A percentile compares a stretch with the other conserved stretches of the same genome.
Evolutionary conservation across 2,113 vertebrate species (phyloP).

Genomic region (Mormoops blainvillei): DNA sequence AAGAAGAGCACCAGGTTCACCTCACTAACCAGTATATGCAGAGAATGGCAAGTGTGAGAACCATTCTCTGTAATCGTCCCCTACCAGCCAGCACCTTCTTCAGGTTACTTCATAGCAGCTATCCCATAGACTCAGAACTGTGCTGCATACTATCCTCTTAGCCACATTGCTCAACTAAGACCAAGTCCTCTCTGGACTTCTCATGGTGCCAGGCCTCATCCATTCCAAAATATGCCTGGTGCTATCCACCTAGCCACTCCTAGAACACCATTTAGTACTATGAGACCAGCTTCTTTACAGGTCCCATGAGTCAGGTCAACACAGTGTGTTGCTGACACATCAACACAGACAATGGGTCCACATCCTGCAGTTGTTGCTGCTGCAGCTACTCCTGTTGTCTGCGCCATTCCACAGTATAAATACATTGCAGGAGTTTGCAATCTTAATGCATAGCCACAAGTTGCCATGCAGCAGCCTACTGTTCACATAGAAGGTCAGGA

Average conservation of each 20-base stretch:
- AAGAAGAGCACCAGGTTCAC: too few species aligned
- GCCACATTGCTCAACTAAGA: conserved; percentile 94
- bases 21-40: too few species aligned
- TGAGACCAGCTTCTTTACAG: conserved; percentile 92
- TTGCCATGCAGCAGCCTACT: too few species aligned
- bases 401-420: too few species aligned
- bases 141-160: conserved; percentile 96
- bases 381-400: too few species aligned
- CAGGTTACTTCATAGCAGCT: neutral
- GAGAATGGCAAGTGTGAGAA: too few species aligned
- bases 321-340: conserved; percentile 90
- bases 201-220: conserved; percentile 96
- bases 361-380: conserved; percentile 89
- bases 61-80: too few species aligned
- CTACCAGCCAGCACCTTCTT: neutral
- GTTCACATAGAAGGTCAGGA: too few species aligned
- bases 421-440: too few species aligned
- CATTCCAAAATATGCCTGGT: conserved; percentile 97
- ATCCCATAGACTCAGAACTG: conserved; percentile 91
- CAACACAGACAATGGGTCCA: too few species aligned
- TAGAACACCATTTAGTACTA: conserved; percentile 92
- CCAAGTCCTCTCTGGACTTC: conserved; percentile 96
- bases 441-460: too few species aligned
- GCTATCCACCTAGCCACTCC: conserved; percentile 95
- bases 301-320: conserved; percentile 96